Evolutionary conservation across 2,797 vertebrate genomes (phyloP), one percentile per base, ranked within the genome.

Genomic region (Tinamus major): DNA sequence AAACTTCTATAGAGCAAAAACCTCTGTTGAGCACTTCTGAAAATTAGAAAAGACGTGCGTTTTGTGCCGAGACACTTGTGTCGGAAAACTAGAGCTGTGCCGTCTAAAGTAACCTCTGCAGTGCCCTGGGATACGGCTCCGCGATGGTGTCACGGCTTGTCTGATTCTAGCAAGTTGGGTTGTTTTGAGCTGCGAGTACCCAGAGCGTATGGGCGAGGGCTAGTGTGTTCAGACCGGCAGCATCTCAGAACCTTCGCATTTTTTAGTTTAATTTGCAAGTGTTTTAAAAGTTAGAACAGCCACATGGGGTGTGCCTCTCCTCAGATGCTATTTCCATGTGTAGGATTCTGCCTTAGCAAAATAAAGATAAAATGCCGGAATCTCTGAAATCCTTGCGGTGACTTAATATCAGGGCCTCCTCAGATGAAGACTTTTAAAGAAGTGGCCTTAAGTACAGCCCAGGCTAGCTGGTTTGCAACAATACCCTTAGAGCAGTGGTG

Each of bases 371-470:
- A 84, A 48, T 48, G 0, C 0, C 20, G 37, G 29, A n/a, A 55
- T 62, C 16, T 5, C 44, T 9, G 44, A 62, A 64, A 64, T 62
- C 31, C 0, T 0, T 0, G 0, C 0, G 0, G 15, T 59, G 56
- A 41, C 18, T 44, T 42, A 80, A 85, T 19, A 1, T 35, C 19
- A 18, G 75, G 19, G 26, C 48, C 55, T 75, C 67, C 85, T 92
- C 59, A 58, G 35, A 74, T 26, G 53, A 70, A 85, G 49, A 51
- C 48, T 77, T 88, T 46, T 67, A 35, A 91, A 90, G 85, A 94
- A n/a, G 61, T 74, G 68, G 23, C 67, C 41, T 83, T 77, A 70
- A 92, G 84, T 71, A 55, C 35, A 75, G 27, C 68, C 8, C 2
- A 77, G 64, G 41, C 23, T 91, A 58, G 64, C 19, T 35, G n/a